phyloP scores from a whole-genome alignment of 1,140 invertebrate species.

The Euura lappo region DNA sequence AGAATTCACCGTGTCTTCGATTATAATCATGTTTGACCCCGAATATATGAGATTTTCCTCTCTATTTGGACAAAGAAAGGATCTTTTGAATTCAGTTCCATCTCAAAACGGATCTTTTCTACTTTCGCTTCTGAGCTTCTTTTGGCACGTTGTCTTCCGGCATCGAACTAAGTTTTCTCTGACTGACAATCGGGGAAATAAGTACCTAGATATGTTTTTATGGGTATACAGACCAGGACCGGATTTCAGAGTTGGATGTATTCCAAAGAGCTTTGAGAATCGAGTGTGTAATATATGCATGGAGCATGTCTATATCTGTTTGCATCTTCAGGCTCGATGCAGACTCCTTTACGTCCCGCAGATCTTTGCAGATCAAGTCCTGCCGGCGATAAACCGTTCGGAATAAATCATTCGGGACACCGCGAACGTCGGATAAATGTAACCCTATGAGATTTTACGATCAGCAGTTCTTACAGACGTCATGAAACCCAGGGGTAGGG shows the following conservation, averaged over 20 bases:
- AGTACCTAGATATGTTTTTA: not conserved
- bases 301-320: too few relatives aligned
- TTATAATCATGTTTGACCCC: too few relatives aligned
- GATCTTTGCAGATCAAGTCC: not conserved
- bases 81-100: not conserved
- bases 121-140: not conserved
- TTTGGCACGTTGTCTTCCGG: not conserved
- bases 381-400: not conserved
- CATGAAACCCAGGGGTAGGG: too few relatives aligned
- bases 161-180: not conserved
- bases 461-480: not conserved
- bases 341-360: not conserved
- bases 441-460: not conserved
- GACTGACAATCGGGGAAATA: not conserved
- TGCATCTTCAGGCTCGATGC: not conserved
- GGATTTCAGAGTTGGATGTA: slow-evolving; percentile 1
- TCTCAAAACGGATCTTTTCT: not conserved
- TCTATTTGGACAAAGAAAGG: too few relatives aligned
- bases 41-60: too few relatives aligned
- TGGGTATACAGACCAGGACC: not conserved
- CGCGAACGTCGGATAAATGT: not conserved
- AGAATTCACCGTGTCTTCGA: too few relatives aligned
- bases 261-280: not conserved
- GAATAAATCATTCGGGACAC: not conserved
- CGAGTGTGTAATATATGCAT: not conserved